Conservation (phyloP, 2,888 invertebrate species). For the Zhengitettix transpicula region DNA sequence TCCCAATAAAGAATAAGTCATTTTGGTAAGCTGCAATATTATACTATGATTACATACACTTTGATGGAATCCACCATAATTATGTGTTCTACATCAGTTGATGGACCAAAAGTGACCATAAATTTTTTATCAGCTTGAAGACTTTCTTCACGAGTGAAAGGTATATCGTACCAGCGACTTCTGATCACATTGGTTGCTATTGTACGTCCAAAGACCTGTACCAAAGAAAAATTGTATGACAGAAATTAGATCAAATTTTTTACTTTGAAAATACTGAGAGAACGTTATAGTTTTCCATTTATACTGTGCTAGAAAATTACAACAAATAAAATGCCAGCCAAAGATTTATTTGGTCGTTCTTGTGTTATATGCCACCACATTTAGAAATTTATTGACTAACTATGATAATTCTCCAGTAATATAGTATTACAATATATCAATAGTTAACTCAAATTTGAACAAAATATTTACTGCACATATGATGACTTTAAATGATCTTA, state of each 20-base stretch:
- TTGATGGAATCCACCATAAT: constrained; percentile 80
- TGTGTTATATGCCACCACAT: too few relatives aligned
- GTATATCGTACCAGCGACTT: constrained; percentile 90
- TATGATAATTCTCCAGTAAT: too few relatives aligned
- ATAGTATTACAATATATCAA: too few relatives aligned
- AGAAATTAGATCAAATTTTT: background rate
- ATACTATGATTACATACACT: constrained; percentile 6
- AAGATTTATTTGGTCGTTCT: too few relatives aligned
- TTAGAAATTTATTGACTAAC: too few relatives aligned
- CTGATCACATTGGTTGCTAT: constrained; percentile 54
- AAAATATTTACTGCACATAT: too few relatives aligned
- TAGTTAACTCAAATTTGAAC: too few relatives aligned
- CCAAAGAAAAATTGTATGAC: constrained; percentile 2
- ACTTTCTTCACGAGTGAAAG: constrained; percentile 85
- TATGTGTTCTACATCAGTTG: constrained; percentile 72
- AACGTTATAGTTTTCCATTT: too few relatives aligned
- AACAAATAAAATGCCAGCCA: too few relatives aligned
- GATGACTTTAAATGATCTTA: too few relatives aligned
- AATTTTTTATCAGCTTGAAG: constrained; percentile 81
- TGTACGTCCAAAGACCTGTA: constrained; percentile 50
- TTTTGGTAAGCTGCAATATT: background rate
- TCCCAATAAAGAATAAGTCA: background rate
- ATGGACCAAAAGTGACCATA: constrained; percentile 66
- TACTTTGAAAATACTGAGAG: background rate
- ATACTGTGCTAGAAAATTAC: too few relatives aligned